Conservation (phyloP, 2,888 invertebrate genomes). For the Parnassius smintheus region DNA sequence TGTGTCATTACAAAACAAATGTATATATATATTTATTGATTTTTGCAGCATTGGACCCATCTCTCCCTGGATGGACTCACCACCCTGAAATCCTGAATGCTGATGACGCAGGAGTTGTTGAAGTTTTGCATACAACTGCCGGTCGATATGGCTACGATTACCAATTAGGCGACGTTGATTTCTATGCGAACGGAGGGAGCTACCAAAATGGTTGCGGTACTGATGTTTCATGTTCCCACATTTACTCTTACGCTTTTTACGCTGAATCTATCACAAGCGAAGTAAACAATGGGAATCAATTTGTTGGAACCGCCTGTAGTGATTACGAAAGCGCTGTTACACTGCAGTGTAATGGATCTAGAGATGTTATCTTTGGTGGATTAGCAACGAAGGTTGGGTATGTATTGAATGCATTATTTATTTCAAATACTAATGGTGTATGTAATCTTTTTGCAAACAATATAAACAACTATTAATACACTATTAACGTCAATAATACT, state of each 20-base stretch:
- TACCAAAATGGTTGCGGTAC: slow-evolving; percentile 55
- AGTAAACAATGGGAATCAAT: slow-evolving; percentile 39
- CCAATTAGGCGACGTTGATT: slow-evolving; percentile 65
- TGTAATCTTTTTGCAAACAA: too few species aligned
- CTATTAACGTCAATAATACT: too few species aligned
- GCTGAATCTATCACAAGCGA: slow-evolving; percentile 58
- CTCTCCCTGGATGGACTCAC: slow-evolving; percentile 66
- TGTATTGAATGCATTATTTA: slow-evolving; percentile 27
- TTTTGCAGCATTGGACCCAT: slow-evolving; percentile 61
- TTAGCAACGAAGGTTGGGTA: slow-evolving; percentile 48
- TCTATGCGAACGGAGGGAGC: slow-evolving; percentile 67
- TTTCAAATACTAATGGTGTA: too few species aligned
- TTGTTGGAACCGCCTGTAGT: slow-evolving; percentile 61
- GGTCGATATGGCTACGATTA: slow-evolving; percentile 60
- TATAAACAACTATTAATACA: too few species aligned
- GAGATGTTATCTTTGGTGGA: slow-evolving; percentile 58
- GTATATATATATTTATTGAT: background rate
- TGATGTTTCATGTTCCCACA: slow-evolving; percentile 53
- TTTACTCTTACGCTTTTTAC: slow-evolving; percentile 53
- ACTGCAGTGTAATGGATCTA: slow-evolving; percentile 48
- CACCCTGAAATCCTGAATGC: slow-evolving; percentile 52
- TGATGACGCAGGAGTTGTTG: slow-evolving; percentile 59
- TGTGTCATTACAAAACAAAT: background rate
- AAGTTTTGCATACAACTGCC: slow-evolving; percentile 64
- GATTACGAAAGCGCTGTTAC: slow-evolving; percentile 48